A percentile compares a stretch with the other conserved stretches of the same genome.
Conservation (phyloP, 2,888 invertebrate species). For the Nowickia ferox region DNA sequence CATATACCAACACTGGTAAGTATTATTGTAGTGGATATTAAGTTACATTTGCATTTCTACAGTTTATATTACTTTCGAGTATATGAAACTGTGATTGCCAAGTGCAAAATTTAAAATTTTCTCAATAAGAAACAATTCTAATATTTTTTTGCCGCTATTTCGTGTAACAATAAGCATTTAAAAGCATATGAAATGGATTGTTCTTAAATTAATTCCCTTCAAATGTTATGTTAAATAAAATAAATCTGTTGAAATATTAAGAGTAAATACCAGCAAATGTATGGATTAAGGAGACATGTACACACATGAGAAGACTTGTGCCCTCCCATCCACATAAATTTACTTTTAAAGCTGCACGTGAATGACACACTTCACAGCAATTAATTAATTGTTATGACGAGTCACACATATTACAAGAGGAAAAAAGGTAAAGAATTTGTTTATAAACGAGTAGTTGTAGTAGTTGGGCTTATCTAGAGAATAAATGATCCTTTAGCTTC, state of each 20-base stretch:
- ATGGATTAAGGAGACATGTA: neutral
- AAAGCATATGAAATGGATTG: neutral
- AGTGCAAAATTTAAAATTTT: too few relatives aligned
- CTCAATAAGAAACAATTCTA: too few relatives aligned
- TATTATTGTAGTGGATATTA: too few relatives aligned
- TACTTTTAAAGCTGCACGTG: conserved; percentile 48
- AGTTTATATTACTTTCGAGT: too few relatives aligned
- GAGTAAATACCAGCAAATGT: conserved; percentile 17
- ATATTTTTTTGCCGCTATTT: neutral
- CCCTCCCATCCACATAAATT: neutral
- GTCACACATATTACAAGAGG: neutral
- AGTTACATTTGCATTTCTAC: too few relatives aligned
- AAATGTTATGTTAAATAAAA: conserved; percentile 3
- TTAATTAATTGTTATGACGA: conserved; percentile 63
- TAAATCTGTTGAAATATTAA: conserved; percentile 19
- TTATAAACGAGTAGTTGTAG: too few relatives aligned
- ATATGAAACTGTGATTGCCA: too few relatives aligned
- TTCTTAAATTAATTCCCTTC: neutral
- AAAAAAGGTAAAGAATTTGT: neutral
- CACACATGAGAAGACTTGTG: neutral
- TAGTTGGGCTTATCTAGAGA: too few relatives aligned
- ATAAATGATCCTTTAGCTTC: too few relatives aligned
- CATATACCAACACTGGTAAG: too few relatives aligned
- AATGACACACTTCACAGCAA: conserved; percentile 60
- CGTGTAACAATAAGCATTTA: too few relatives aligned